A percentile compares a stretch with the other conserved stretches of the same genome.
phyloP scores from a whole-genome alignment of 1,140 invertebrate genomes.

The Hyphantria cunea region DNA sequence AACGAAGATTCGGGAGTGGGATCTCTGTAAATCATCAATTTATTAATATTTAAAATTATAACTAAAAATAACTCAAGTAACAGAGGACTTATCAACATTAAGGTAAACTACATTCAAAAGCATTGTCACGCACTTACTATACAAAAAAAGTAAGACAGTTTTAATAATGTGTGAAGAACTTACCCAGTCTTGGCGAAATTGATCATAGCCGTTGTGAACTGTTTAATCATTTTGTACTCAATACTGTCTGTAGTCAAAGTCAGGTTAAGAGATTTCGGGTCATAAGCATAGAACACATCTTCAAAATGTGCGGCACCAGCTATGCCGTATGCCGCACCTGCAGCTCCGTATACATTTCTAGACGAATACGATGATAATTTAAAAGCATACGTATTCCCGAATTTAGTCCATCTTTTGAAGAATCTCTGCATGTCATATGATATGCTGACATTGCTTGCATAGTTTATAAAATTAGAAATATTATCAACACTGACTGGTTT shows the following conservation, averaged over 20 bases:
- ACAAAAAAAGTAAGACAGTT: too few species aligned
- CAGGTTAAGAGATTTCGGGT: conserved; percentile 40
- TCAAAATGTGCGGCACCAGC: conserved; percentile 53
- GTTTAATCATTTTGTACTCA: conserved; percentile 58
- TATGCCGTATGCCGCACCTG: conserved; percentile 35
- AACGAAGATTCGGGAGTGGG: conserved; percentile 10
- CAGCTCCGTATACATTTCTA: conserved; percentile 43
- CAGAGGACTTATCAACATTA: too few species aligned
- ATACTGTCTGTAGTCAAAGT: conserved; percentile 36
- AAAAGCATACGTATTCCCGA: conserved; percentile 42
- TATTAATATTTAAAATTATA: too few species aligned
- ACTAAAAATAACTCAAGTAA: too few species aligned
- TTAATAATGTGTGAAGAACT: conserved; percentile 10
- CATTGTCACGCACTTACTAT: too few species aligned
- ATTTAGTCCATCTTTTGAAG: conserved; percentile 47
- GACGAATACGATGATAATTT: conserved; percentile 45
- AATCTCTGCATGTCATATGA: conserved; percentile 60
- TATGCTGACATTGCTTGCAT: conserved; percentile 63
- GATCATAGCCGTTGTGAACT: conserved; percentile 73
- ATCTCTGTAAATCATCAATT: conserved; percentile 12
- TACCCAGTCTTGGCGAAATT: conserved; percentile 82
- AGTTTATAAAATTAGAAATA: conserved; percentile 53
- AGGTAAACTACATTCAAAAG: too few species aligned
- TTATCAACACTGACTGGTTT: conserved; percentile 48
- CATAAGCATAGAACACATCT: conserved; percentile 56